phyloP scores from a whole-genome alignment of 2,797 vertebrate genomes.

The Merluccius polli region DNA sequence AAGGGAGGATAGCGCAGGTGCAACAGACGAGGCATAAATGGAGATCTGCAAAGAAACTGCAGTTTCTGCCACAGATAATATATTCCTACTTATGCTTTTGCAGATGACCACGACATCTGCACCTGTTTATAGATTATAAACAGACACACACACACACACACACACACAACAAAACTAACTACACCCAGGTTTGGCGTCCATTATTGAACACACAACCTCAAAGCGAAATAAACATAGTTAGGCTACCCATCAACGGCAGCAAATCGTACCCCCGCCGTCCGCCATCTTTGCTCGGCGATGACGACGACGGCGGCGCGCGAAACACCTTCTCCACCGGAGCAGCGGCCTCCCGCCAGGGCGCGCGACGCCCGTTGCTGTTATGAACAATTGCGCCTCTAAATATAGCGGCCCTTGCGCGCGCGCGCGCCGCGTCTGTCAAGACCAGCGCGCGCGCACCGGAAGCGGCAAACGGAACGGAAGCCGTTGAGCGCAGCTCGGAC shows the following conservation, averaged over 20 bases:
- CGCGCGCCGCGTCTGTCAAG: background rate
- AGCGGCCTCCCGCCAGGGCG: too few relatives aligned
- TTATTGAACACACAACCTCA: background rate
- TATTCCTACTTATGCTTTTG: constrained; percentile 6
- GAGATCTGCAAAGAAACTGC: constrained; percentile 12
- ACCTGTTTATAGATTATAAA: background rate
- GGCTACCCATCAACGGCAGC: background rate
- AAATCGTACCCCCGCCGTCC: background rate
- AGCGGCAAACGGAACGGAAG: background rate
- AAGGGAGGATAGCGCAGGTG: constrained; percentile 34
- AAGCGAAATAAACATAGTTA: background rate
- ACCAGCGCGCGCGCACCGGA: too few relatives aligned
- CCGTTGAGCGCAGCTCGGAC: background rate
- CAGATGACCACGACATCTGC: background rate
- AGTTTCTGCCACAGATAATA: background rate
- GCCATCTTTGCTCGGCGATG: background rate
- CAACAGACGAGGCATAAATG: constrained; percentile 19
- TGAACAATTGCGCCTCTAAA: background rate
- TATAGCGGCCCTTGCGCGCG: background rate
- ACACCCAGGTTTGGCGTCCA: background rate
- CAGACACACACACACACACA: background rate
- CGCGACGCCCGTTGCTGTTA: background rate
- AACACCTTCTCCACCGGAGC: too few relatives aligned
- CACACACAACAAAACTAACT: background rate
- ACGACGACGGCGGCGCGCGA: too few relatives aligned